Evolutionary conservation across 2,113 vertebrate species (phyloP), one percentile per base, ranked within the genome.

Genomic region (Protobothrops mucrosquamatus): DNA sequence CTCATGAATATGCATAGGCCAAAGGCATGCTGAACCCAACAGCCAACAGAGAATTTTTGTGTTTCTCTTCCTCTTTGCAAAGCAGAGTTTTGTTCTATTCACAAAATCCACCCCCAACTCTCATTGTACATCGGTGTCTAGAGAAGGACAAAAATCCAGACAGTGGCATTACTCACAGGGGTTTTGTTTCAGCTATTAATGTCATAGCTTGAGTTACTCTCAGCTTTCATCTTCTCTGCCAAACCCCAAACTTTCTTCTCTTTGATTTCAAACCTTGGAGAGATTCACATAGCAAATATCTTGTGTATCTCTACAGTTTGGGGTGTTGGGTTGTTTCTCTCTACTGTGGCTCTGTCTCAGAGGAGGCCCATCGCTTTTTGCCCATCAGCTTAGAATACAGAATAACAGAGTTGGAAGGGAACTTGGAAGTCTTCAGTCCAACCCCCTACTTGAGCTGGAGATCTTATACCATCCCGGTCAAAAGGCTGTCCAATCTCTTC

Each of bases 231-330:
- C 95, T 95, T 55, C 0, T 0, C 86, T 89, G 34, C n/a, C 43
- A 26, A 6, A 26, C 56, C 55, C 23, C 6, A 61, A 57, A 89
- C 0, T 0, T 91, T 93, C 34, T 74, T 64, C 20, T 46, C 89
- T 94, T 96, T 94, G 94, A 96, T 95, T 94, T 94, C 92, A 0
- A 0, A 6, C 93, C 92, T 93, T 90, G 0, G 0, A 94, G 94
- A 0, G 94, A 89, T 94, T 96, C 93, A 26, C 93, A 26, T 64
- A 81, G 91, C 88, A 93, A 93, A 95, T 95, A 94, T 94, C 96
- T 96, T 95, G 93, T 93, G 24, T 18, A 92, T 95, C 94, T 93
- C 51, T 91, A 92, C 96, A 93, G 93, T 96, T 94, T 39, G 91
- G 92, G 95, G 94, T 92, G 95, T 94, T 94, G 91, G 0, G 0